These are phyloP conservation scores for Choloepus hoffmanni DNA, from an alignment of 2,113 vertebrate species.

Conservation along the genomic window DNA sequence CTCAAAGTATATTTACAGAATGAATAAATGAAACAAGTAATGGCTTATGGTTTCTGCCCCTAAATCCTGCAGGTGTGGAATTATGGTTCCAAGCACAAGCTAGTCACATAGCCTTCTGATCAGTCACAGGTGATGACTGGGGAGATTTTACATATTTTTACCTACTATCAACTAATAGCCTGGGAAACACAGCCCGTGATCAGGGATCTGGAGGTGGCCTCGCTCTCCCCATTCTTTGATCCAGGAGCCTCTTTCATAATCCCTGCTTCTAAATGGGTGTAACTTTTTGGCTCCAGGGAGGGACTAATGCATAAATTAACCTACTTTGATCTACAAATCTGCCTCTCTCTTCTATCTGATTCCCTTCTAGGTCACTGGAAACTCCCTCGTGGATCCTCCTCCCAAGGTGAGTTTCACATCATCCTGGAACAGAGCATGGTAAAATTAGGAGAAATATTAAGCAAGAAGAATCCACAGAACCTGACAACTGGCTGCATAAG, in stretches of 20 bases:
- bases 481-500: background rate
- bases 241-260: background rate
- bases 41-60: background rate
- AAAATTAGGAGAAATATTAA: background rate
- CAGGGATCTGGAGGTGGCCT: background rate
- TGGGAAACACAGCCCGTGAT: background rate
- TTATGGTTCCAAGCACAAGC: background rate
- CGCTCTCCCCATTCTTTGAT: background rate
- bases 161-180: background rate
- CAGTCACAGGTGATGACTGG: rapidly evolving
- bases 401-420: background rate
- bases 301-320: background rate
- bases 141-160: background rate
- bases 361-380: background rate
- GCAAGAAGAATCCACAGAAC: background rate
- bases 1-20: background rate
- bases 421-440: background rate
- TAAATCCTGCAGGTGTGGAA: background rate
- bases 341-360: background rate
- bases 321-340: background rate
- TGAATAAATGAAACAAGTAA: background rate
- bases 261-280: background rate
- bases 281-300: background rate
- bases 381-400: background rate
- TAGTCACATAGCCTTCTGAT: background rate